A percentile compares a stretch with the other conserved stretches of the same genome.
These are phyloP conservation scores for Cottoperca gobio DNA, from an alignment of 2,797 vertebrate genomes.

Conservation along the genomic window DNA sequence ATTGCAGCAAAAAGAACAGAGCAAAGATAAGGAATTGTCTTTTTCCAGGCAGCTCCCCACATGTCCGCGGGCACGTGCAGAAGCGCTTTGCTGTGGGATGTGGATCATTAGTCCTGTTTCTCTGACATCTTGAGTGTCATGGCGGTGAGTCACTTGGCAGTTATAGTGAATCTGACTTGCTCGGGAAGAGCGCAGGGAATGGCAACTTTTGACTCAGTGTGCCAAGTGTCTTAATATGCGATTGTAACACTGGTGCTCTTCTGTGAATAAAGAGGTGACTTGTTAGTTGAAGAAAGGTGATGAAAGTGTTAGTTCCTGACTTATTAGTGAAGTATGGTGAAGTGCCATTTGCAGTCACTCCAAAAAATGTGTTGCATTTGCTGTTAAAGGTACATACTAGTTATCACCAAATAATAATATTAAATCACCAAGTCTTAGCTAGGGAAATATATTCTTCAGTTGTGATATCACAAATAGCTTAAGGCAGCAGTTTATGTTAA, in stretches of 20 bases:
- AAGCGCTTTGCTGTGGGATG: conserved; percentile 14
- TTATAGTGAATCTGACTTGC: conserved; percentile 37
- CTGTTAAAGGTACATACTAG: background rate
- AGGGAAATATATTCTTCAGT: background rate
- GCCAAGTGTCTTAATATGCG: conserved; percentile 30
- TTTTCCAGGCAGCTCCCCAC: background rate
- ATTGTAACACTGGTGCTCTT: background rate
- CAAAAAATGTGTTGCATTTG: background rate
- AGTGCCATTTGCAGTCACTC: background rate
- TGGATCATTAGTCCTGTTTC: conserved; percentile 50
- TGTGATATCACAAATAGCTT: background rate
- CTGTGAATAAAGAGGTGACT: background rate
- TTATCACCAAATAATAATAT: background rate
- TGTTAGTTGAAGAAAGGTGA: background rate
- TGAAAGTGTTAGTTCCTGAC: background rate
- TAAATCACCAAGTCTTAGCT: background rate
- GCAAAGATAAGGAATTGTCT: conserved; percentile 3
- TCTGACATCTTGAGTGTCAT: conserved; percentile 48
- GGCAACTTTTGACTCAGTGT: conserved; percentile 38
- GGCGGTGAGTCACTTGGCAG: conserved; percentile 54
- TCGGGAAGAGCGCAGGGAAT: background rate
- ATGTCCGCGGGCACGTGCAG: background rate
- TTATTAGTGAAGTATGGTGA: background rate
- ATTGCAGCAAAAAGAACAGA: background rate
- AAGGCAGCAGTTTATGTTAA: too few relatives aligned